These are phyloP conservation scores for Amphiprion clarkii DNA, from an alignment of 2,797 vertebrate genomes.

Conservation along the genomic window DNA sequence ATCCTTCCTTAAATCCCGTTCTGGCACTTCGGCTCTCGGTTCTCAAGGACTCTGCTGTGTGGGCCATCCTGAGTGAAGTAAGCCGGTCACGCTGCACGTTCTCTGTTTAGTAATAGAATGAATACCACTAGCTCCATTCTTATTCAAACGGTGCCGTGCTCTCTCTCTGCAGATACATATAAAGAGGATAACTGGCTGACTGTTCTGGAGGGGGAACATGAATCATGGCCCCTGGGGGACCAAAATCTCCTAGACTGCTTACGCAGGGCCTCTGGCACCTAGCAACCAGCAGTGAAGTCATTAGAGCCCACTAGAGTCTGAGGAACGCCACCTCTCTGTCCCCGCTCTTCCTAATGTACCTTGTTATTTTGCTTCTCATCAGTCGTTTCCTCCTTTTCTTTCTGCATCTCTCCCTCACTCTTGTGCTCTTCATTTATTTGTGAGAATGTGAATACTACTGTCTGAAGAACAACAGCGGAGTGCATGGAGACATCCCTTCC, in stretches of 20 bases:
- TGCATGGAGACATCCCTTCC: slow-evolving; percentile 56
- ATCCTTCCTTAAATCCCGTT: slow-evolving; percentile 92
- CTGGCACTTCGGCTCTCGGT: slow-evolving; percentile 93
- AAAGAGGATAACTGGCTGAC: slow-evolving; percentile 93
- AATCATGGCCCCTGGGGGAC: slow-evolving; percentile 60
- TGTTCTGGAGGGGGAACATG: slow-evolving; percentile 50
- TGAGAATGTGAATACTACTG: slow-evolving; percentile 86
- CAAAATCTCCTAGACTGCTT: slow-evolving; percentile 70
- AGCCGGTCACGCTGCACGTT: slow-evolving; percentile 55
- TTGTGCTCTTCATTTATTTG: slow-evolving; percentile 66
- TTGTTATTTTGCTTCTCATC: slow-evolving; percentile 58
- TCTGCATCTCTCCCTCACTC: slow-evolving; percentile 55
- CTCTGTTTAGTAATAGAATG: slow-evolving; percentile 17
- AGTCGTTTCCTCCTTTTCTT: slow-evolving; percentile 35
- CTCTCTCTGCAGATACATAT: slow-evolving; percentile 94
- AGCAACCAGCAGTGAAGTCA: slow-evolving; percentile 76
- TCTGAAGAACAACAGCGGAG: slow-evolving; percentile 57
- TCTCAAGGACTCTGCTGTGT: slow-evolving; percentile 94
- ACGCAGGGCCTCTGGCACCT: slow-evolving; percentile 67
- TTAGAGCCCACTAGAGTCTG: slow-evolving; percentile 67
- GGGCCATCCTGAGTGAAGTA: slow-evolving; percentile 98
- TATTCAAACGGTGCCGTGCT: slow-evolving; percentile 36
- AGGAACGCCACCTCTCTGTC: slow-evolving; percentile 64
- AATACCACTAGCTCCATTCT: slow-evolving; percentile 4
- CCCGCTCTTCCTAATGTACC: slow-evolving; percentile 39